Percentiles rank a stretch among this genome's conserved stretches.
Evolutionary conservation across 2,797 vertebrate species (phyloP).

Genomic region (Microctenopoma stevenorrisi): DNA sequence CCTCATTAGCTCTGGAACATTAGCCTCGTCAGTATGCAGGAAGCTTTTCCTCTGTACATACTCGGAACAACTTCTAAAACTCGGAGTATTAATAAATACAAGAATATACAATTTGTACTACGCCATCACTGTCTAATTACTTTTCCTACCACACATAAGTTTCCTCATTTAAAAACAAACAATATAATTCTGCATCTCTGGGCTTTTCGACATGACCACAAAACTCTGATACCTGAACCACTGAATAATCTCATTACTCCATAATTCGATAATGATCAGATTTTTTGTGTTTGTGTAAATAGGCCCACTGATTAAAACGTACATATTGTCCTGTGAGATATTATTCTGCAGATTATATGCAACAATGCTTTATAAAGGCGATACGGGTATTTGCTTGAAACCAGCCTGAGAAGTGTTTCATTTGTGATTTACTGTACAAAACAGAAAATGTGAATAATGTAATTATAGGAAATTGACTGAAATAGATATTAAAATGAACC

Average conservation of each 20-base stretch:
- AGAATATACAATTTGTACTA: too few relatives aligned
- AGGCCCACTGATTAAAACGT: too few relatives aligned
- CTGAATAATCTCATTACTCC: too few relatives aligned
- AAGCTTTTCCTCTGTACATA: not conserved
- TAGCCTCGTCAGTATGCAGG: not conserved
- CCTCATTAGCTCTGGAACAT: slow-evolving; percentile 9
- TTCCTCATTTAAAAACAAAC: not conserved
- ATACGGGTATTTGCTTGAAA: not conserved
- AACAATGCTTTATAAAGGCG: not conserved
- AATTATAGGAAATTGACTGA: not conserved
- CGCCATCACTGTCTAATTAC: too few relatives aligned
- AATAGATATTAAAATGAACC: not conserved
- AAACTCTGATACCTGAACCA: too few relatives aligned
- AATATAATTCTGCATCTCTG: not conserved
- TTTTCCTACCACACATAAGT: not conserved
- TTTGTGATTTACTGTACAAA: not conserved
- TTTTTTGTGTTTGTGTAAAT: too few relatives aligned
- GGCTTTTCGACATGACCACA: too few relatives aligned
- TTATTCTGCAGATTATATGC: not conserved
- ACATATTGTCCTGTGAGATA: not conserved
- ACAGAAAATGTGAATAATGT: not conserved
- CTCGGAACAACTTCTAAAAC: not conserved
- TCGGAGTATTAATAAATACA: too few relatives aligned
- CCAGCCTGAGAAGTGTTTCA: not conserved
- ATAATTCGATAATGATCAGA: too few relatives aligned